Percentiles rank a stretch among this genome's conserved stretches.
Conservation (phyloP, 2,797 vertebrate genomes). For the Fistularia commersonii region DNA sequence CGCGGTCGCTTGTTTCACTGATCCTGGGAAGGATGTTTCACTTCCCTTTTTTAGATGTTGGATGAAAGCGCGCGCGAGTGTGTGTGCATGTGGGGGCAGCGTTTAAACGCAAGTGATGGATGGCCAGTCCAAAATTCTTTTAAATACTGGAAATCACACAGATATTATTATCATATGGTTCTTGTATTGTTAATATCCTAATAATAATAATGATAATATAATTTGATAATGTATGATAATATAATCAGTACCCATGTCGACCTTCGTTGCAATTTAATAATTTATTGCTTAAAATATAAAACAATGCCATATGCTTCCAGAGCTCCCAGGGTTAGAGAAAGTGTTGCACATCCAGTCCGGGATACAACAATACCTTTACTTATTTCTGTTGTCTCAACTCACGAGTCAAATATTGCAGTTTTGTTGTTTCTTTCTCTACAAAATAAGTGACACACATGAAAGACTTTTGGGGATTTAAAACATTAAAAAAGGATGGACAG, state of each 20-base stretch:
- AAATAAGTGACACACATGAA: conserved; percentile 54
- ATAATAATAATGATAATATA: no score
- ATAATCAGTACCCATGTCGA: neutral
- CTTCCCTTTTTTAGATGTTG: no score
- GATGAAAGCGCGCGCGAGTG: no score
- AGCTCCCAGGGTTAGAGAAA: conserved; percentile 17
- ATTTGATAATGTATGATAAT: neutral
- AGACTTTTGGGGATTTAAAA: conserved; percentile 24
- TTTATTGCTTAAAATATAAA: conserved; percentile 63
- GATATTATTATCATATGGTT: no score
- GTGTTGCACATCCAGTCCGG: neutral
- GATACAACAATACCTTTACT: neutral
- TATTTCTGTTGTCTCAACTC: conserved; percentile 1
- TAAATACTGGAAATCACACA: neutral
- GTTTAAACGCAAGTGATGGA: neutral
- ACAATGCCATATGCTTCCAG: conserved; percentile 64
- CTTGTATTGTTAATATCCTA: no score
- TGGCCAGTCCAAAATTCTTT: neutral
- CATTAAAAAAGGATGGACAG: conserved; percentile 25
- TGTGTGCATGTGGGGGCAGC: no score
- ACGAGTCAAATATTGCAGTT: conserved; percentile 25
- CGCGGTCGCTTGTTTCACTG: no score
- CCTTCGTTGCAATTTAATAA: neutral
- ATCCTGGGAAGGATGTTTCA: no score
- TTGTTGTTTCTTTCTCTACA: conserved; percentile 28